These are phyloP conservation scores for Micrasema minimum DNA, from an alignment of 1,140 invertebrate species.

Conservation along the genomic window DNA sequence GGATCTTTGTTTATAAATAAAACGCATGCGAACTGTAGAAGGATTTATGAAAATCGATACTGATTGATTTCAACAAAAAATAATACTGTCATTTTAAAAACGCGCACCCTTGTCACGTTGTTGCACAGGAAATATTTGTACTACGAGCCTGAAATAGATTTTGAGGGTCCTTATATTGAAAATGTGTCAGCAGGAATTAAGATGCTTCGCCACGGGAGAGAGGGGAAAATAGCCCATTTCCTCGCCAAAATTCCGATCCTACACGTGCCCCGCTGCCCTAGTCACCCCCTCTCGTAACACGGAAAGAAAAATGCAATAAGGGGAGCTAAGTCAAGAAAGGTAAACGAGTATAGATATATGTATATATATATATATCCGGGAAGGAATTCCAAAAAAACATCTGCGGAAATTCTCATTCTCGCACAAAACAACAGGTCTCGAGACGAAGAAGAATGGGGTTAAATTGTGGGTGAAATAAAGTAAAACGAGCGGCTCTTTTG, in stretches of 20 bases:
- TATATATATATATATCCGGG: slow-evolving; percentile 8
- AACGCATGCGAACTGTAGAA: too few species aligned
- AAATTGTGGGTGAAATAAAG: slow-evolving; percentile 8
- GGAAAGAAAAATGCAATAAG: slow-evolving; percentile 31
- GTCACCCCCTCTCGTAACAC: slow-evolving; percentile 1
- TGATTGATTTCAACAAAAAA: too few species aligned
- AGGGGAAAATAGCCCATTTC: slow-evolving; percentile 16
- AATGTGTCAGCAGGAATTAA: slow-evolving; percentile 28
- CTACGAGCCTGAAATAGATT: too few species aligned
- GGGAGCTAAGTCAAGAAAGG: slow-evolving; percentile 12
- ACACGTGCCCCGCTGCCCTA: slow-evolving; percentile 27
- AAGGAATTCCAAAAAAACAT: slow-evolving; percentile 24
- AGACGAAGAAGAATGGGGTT: neutral
- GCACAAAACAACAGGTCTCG: slow-evolving; percentile 27
- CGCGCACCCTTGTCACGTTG: too few species aligned
- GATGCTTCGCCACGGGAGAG: neutral
- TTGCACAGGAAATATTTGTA: too few species aligned
- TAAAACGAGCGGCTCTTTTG: slow-evolving; percentile 11
- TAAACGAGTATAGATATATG: too few species aligned
- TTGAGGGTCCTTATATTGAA: too few species aligned
- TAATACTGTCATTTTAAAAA: too few species aligned
- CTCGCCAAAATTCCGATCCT: slow-evolving; percentile 5
- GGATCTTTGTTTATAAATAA: too few species aligned
- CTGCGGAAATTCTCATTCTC: slow-evolving; percentile 20
- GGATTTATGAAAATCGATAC: too few species aligned